Evolutionary conservation across 1,140 invertebrate genomes (phyloP), one percentile per base, ranked within the genome.

Genomic region (Zaprionus taronus): DNA sequence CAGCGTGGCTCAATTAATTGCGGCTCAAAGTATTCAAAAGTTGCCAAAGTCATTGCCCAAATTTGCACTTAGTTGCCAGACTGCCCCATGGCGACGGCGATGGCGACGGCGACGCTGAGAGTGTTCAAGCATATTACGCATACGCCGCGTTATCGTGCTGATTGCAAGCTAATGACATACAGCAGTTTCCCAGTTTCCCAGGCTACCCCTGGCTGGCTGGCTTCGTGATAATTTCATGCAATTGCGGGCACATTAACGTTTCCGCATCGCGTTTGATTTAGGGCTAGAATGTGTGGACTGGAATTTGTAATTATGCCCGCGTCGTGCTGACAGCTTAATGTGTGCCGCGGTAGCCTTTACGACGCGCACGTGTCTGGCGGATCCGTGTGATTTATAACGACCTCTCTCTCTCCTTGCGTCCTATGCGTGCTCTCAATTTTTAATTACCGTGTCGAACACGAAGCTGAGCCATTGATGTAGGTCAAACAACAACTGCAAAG

Each of bases 191-290:
- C 49, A 49, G 22, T 67, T 41, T 63, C 47, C 49, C 49, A 49
- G 28, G n/a, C 22, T 34, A n/a, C 14, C 51, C 22, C n/a, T n/a
- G n/a, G n/a, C 22, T 1, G 22, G 20, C 6, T 12, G 24, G 9
- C 20, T 77, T 81, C 81, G 85, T 90, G 85, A 89, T 81, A 79
- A 84, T 75, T 90, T 79, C 80, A 78, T 81, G 81, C 85, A 81
- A 89, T 85, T 85, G 79, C 61, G 84, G 78, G 60, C 81, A 81
- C 81, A 89, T 81, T 89, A 89, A 79, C 72, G 85, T 80, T 81
- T 89, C 86, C 79, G 85, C 64, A 74, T 72, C 64, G 81, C 70
- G 79, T 85, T 89, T 89, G 85, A 89, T 89, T 90, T 90, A 89
- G 76, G 72, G 67, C 70, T 63, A 53, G 20, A 85, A 75, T 79